Base-by-base conservation (phyloP, 2,888 invertebrate genomes). In the Agriotes lineatus region DNA sequence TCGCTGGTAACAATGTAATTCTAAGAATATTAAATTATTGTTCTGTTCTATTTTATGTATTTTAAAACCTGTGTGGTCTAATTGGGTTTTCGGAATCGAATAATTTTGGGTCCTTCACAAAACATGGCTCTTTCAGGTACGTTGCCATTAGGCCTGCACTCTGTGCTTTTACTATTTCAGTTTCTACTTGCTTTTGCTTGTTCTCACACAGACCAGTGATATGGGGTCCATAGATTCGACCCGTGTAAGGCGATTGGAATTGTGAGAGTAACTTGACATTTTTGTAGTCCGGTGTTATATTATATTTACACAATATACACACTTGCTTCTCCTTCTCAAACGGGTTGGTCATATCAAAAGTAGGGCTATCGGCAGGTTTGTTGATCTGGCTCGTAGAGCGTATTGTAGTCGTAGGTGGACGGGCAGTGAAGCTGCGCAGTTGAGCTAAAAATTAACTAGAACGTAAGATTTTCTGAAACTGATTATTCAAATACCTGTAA, bases 241-340 rank as follows among this genome's bases (percentile, higher is more conserved):
- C 99, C 0, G 99, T 98, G 81, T 94, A 96, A 0, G 96, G 93
- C 30, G 98, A 99, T 80, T 98, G 94, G 84, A 99, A 99, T 82
- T 99, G 98, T 0, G 96, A 96, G 3, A 99, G 84, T 2, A 99
- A 84, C 76, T 95, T 90, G 0, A 92, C 90, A 84, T 99, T 99
- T 85, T 97, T 98, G 80, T 95, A 97, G 82, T 96, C 89, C 0
- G 96, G 92, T 0, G 87, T 87, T n/a, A 97, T 91, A 30, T 93
- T 89, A 69, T 93, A 82, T 84, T 91, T 90, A 82, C 98, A 98
- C 7, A 97, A 85, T 74, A 97, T 89, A 80, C 97, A 98, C 72
- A 88, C 83, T 18, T 85, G 85, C 68, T 85, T 88, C 70, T 93
- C 92, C 78, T 91, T 92, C 79, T 90, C 87, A 79, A 89, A 98